Evolutionary conservation across 2,888 invertebrate genomes (phyloP), one percentile per base, ranked within the genome.

Genomic region (Caenorhabditis zanzibari): DNA sequence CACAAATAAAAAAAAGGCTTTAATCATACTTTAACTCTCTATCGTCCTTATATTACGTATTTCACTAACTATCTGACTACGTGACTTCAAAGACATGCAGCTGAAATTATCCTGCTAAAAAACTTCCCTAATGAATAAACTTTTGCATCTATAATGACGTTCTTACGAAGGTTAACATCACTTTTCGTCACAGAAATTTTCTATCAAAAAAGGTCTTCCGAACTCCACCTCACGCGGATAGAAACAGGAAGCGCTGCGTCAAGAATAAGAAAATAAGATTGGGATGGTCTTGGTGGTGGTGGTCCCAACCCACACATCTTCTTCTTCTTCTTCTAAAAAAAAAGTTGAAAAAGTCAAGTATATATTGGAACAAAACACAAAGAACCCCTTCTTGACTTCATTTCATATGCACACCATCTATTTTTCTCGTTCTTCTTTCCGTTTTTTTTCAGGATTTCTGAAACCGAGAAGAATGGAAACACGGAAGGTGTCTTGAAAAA

Each of bases 271-370:
- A 54, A 68, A 68, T 68, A 54, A 54, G 68, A 28, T 54, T 52
- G 49, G 19, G 35, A 12, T 38, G 38, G 47, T 47, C 19, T 4
- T 47, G 19, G 68, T 16, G 66, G 32, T 52, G 66, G 66, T 66
- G 14, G 28, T n/a, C 12, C 6, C n/a, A 4, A 16, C 64, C 12
- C 32, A n/a, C 32, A n/a, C 61, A 19, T 59, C 44, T 47, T 68
- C 54, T 68, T 54, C n/a, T 54, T 35, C n/a, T 38, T 10, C 38
- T 32, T 32, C 32, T 32, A 6, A 9, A 19, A 68, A 68, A 54
- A 54, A 38, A 68, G 54, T 68, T 68, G 66, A 68, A 54, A 54
- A 68, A 68, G 68, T 68, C 68, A 68, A 54, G 54, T 38, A 38
- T 19, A n/a, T n/a, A 38, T 38, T 12, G 32, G 38, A 52, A 68